A percentile compares a stretch with the other conserved stretches of the same genome.
Conservation (phyloP, 2,888 invertebrate species). For the Epinotia demarniana region DNA sequence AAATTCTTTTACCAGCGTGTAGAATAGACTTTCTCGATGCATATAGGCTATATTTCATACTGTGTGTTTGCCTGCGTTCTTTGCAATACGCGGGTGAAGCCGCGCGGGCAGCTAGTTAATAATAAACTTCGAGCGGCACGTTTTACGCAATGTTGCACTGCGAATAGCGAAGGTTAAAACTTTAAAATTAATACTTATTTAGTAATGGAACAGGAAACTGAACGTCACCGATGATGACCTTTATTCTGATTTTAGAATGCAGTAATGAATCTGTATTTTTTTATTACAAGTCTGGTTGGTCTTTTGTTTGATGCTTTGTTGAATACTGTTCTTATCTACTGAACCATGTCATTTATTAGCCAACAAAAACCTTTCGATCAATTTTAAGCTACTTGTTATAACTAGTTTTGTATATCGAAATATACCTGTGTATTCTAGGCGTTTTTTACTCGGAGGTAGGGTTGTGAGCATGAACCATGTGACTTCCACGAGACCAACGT, state of each 20-base stretch:
- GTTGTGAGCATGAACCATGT: neutral
- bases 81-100: too few relatives aligned
- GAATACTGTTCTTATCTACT: neutral
- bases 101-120: neutral
- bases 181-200: neutral
- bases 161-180: neutral
- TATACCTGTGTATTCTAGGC: too few relatives aligned
- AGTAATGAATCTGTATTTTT: neutral
- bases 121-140: neutral
- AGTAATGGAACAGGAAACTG: neutral
- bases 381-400: neutral
- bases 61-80: too few relatives aligned
- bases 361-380: neutral
- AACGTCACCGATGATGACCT: neutral
- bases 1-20: too few relatives aligned
- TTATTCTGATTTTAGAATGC: neutral
- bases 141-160: neutral
- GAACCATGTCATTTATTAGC: neutral
- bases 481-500: neutral
- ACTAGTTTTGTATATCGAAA: neutral
- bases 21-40: too few relatives aligned
- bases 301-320: too few relatives aligned
- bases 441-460: neutral
- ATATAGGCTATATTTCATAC: too few relatives aligned
- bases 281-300: neutral